phyloP scores from a whole-genome alignment of 2,797 vertebrate species.

The Liparis tanakae region DNA sequence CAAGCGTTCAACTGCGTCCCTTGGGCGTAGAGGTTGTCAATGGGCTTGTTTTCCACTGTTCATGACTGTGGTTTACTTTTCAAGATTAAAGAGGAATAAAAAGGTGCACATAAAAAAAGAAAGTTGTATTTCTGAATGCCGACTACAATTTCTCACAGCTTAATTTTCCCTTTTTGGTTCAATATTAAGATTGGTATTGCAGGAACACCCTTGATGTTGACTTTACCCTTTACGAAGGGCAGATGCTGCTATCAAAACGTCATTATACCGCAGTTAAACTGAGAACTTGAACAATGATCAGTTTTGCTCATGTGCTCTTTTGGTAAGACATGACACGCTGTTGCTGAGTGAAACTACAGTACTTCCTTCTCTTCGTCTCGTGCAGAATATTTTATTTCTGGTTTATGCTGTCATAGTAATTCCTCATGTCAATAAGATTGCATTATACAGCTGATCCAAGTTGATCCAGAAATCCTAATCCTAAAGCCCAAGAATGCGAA shows the following conservation, averaged over 20 bases:
- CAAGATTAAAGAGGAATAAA: conserved; percentile 69
- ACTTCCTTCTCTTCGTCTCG: conserved; percentile 51
- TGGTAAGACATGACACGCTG: conserved; percentile 57
- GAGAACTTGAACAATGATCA: conserved; percentile 28
- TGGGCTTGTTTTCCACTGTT: conserved; percentile 76
- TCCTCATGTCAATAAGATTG: conserved; percentile 77
- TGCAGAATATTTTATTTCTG: conserved; percentile 72
- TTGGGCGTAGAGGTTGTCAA: conserved; percentile 74
- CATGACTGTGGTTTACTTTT: conserved; percentile 75
- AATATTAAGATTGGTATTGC: not conserved
- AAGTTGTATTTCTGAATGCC: conserved; percentile 48
- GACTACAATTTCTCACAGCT: conserved; percentile 23
- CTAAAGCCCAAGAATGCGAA: conserved; percentile 58
- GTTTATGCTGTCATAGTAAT: conserved; percentile 65
- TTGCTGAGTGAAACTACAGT: conserved; percentile 36
- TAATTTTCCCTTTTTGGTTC: conserved; percentile 21
- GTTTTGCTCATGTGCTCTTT: conserved; percentile 30
- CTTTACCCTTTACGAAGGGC: conserved; percentile 23
- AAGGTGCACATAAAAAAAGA: conserved; percentile 35
- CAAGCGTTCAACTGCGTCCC: conserved; percentile 81
- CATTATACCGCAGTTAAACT: conserved; percentile 11
- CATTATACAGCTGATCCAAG: conserved; percentile 77
- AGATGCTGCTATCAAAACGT: conserved; percentile 42
- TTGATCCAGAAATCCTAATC: conserved; percentile 79
- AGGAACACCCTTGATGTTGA: conserved; percentile 28